phyloP scores from a whole-genome alignment of 2,797 vertebrate genomes.

The Eleutherodactylus coqui region DNA sequence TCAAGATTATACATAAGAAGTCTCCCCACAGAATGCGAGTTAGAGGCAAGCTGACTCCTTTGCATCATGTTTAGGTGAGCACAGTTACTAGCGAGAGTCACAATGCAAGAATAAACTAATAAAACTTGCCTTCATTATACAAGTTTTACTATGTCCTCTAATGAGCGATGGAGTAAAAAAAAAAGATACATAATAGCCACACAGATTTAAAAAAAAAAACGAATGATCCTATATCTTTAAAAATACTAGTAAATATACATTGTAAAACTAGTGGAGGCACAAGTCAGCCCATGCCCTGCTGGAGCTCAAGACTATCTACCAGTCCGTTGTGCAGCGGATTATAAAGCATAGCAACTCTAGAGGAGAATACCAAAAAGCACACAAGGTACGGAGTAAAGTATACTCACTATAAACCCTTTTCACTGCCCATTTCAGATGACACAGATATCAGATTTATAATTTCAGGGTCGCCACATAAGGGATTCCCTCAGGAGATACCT shows the following conservation, averaged over 20 bases:
- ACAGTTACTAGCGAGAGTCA: not conserved
- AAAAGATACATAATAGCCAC: not conserved
- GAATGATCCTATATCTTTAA: not conserved
- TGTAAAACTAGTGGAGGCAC: not conserved
- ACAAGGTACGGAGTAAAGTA: not conserved
- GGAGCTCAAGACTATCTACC: not conserved
- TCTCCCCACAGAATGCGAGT: not conserved
- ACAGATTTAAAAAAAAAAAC: too few species aligned
- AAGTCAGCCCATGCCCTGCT: not conserved
- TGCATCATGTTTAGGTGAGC: not conserved
- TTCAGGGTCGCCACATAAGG: not conserved
- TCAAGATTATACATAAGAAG: not conserved
- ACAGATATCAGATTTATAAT: not conserved
- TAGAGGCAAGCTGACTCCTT: not conserved
- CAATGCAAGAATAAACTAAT: not conserved
- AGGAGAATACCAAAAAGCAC: too few species aligned
- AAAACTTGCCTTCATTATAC: not conserved
- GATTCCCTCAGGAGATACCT: not conserved
- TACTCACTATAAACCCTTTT: slow-evolving; percentile 34
- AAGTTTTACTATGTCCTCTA: not conserved
- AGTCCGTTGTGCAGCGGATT: not conserved
- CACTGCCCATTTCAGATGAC: slow-evolving; percentile 20
- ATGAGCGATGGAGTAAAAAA: not conserved
- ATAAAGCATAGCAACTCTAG: not conserved
- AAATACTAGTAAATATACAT: not conserved